A percentile compares a stretch with the other conserved stretches of the same genome.
These are phyloP conservation scores for Amyelois transitella DNA, from an alignment of 1,140 invertebrate genomes.

Conservation along the genomic window DNA sequence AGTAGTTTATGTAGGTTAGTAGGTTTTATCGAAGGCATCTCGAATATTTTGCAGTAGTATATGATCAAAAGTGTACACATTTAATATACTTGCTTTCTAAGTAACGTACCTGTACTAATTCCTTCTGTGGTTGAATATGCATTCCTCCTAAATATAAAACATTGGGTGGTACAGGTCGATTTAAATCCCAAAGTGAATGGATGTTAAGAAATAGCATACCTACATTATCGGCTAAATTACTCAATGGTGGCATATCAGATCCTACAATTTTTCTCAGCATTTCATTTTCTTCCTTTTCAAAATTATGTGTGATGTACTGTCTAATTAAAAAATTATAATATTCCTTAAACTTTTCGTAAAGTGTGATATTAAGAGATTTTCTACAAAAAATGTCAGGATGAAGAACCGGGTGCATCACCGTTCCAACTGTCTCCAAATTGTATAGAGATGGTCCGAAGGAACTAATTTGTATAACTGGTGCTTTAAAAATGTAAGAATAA, in stretches of 20 bases:
- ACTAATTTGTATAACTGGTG: conserved; percentile 54
- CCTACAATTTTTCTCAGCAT: conserved; percentile 25
- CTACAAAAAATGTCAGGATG: conserved; percentile 54
- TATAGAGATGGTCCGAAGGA: conserved; percentile 28
- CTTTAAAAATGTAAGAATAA: conserved; percentile 53
- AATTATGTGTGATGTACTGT: background rate
- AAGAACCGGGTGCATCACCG: conserved; percentile 58
- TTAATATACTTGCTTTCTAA: no score
- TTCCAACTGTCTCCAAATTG: conserved; percentile 41
- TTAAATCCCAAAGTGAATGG: conserved; percentile 60
- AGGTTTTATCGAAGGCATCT: no score
- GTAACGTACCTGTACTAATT: conserved; percentile 9
- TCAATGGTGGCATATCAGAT: conserved; percentile 33
- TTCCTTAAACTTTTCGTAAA: conserved; percentile 38
- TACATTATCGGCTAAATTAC: conserved; percentile 61
- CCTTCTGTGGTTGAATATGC: conserved; percentile 50
- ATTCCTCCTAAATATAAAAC: conserved; percentile 68
- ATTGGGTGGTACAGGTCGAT: conserved; percentile 59
- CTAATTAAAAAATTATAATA: conserved; percentile 15
- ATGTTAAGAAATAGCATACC: conserved; percentile 73
- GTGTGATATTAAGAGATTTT: conserved; percentile 25
- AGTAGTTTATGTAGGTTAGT: no score
- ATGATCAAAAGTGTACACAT: no score
- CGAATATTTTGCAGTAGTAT: no score
- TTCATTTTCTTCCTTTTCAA: conserved; percentile 13